These are phyloP conservation scores for Plectus sambesii DNA, from an alignment of 1,140 invertebrate species.

Conservation along the genomic window DNA sequence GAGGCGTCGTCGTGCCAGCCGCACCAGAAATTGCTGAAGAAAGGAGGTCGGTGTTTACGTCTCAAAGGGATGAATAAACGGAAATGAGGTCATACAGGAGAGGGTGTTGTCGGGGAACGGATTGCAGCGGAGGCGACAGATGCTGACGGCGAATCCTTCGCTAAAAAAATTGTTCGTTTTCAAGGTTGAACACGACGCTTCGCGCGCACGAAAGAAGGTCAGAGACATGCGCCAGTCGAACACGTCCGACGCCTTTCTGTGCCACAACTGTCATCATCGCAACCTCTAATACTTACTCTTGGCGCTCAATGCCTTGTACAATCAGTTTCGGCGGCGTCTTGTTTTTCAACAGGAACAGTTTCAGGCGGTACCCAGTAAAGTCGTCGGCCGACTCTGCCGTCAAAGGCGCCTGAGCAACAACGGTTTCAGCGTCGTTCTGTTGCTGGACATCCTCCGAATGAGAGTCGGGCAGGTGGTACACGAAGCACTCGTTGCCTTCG, in stretches of 20 bases:
- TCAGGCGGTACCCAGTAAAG: slow-evolving; percentile 40
- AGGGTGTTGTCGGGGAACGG: slow-evolving; percentile 29
- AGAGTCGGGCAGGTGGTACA: slow-evolving; percentile 38
- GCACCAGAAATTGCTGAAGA: too few relatives aligned
- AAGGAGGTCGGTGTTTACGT: too few relatives aligned
- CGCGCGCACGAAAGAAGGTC: slow-evolving; percentile 4
- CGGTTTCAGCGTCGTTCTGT: slow-evolving; percentile 22
- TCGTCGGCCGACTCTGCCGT: slow-evolving; percentile 44
- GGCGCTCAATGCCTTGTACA: slow-evolving; percentile 42
- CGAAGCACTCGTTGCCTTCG: slow-evolving; percentile 44
- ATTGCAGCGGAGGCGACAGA: slow-evolving; percentile 41
- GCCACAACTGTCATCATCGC: neutral
- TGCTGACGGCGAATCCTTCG: slow-evolving; percentile 42
- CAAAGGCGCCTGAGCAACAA: slow-evolving; percentile 33
- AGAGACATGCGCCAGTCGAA: slow-evolving; percentile 5
- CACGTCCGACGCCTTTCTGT: neutral
- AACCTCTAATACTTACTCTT: slow-evolving; percentile 27
- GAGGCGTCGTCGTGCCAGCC: too few relatives aligned
- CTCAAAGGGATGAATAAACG: too few relatives aligned
- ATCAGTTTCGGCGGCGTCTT: slow-evolving; percentile 41
- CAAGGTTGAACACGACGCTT: neutral
- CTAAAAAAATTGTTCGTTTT: slow-evolving; percentile 24
- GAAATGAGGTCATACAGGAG: too few relatives aligned
- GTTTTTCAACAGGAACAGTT: slow-evolving; percentile 39
- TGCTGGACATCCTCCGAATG: slow-evolving; percentile 11